Conservation (phyloP, 1,140 invertebrate species). For the Wiebesia pumilae region DNA sequence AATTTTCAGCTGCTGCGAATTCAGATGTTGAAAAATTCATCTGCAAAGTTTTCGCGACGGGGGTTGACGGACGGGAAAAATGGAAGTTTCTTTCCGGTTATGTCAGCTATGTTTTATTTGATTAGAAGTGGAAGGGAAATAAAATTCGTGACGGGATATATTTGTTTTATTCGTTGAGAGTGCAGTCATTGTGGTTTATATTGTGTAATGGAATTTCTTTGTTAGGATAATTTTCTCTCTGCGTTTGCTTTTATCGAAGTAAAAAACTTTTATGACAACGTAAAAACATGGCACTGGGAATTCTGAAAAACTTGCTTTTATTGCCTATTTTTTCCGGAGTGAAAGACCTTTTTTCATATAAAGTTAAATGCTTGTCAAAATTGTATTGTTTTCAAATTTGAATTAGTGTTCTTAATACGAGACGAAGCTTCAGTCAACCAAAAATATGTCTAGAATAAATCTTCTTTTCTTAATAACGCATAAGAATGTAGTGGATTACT, state of each 20-base stretch:
- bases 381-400: slow-evolving; percentile 27
- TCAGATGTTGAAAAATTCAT: slow-evolving; percentile 45
- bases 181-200: slow-evolving; percentile 16
- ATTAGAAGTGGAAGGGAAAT: slow-evolving; percentile 42
- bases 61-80: slow-evolving; percentile 5
- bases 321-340: background rate
- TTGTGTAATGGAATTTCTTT: slow-evolving; percentile 43
- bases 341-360: slow-evolving; percentile 27
- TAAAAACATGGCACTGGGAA: slow-evolving; percentile 28
- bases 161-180: background rate
- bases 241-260: background rate
- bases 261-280: slow-evolving; percentile 34
- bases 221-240: slow-evolving; percentile 48
- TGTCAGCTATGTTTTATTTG: slow-evolving; percentile 48
- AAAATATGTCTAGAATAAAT: too few species aligned
- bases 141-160: slow-evolving; percentile 34
- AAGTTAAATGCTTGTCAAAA: slow-evolving; percentile 1
- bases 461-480: too few species aligned
- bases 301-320: slow-evolving; percentile 30
- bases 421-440: too few species aligned
- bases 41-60: slow-evolving; percentile 19
- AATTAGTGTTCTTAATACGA: background rate
- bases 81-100: slow-evolving; percentile 25
- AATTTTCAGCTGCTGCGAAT: too few species aligned
- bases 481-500: too few species aligned